Conservation (phyloP, 2,888 invertebrate species). For the Tinea trinotella region DNA sequence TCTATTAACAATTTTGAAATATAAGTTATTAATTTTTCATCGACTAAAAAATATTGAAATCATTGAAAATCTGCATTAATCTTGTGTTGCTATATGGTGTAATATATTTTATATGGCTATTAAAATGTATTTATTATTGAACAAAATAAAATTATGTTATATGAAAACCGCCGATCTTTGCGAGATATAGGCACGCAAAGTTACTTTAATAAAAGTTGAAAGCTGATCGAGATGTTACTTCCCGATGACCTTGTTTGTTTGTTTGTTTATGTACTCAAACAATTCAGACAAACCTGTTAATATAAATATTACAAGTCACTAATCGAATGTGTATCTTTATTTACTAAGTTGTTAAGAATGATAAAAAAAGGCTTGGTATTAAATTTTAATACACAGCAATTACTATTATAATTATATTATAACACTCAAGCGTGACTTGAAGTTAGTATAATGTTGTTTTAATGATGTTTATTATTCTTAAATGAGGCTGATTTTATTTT, state of each 20-base stretch:
- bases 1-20: conserved; percentile 46
- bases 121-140: no score
- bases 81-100: no score
- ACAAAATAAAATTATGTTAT: no score
- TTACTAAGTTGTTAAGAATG: neutral
- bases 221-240: conserved; percentile 5
- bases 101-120: no score
- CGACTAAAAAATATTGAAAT: no score
- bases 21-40: neutral
- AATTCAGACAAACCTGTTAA: neutral
- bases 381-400: neutral
- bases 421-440: no score
- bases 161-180: no score
- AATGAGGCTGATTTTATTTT: no score
- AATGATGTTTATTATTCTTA: no score
- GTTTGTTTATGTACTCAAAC: neutral
- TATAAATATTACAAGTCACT: neutral
- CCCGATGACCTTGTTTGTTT: conserved; percentile 5
- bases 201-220: neutral
- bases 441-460: no score
- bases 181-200: neutral
- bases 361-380: neutral
- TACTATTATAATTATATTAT: no score
- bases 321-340: neutral
- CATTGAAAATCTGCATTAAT: no score